Conservation (phyloP, 2,888 invertebrate genomes). For the Clusia tigrina region DNA sequence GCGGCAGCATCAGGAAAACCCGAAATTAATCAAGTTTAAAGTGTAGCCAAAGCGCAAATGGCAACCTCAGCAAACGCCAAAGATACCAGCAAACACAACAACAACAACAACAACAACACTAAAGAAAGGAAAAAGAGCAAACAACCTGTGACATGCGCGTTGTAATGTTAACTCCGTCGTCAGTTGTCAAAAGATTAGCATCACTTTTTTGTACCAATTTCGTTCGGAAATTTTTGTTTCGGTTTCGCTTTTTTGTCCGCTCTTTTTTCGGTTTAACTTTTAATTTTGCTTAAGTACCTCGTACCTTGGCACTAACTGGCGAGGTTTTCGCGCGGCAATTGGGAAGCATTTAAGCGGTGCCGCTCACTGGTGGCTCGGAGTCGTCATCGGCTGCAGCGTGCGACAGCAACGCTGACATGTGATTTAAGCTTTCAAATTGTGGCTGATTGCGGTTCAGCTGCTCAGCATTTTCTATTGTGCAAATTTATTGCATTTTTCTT, state of each 20-base stretch:
- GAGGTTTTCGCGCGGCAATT: background rate
- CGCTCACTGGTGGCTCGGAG: background rate
- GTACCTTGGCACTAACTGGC: background rate
- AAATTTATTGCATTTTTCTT: no score
- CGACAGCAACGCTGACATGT: background rate
- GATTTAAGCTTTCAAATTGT: conserved; percentile 3
- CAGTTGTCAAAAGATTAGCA: conserved; percentile 39
- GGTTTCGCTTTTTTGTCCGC: background rate
- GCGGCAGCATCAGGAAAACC: background rate
- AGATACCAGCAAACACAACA: background rate
- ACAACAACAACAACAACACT: conserved; percentile 2
- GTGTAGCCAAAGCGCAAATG: no score
- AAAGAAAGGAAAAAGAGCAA: conserved; percentile 14
- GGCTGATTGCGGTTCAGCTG: background rate
- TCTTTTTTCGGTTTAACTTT: background rate
- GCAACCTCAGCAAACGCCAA: no score
- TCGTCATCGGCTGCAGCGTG: background rate
- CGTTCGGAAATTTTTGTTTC: background rate
- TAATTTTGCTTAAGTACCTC: background rate
- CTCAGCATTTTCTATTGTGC: background rate
- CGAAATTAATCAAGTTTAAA: conserved; percentile 10
- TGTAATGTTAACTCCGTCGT: conserved; percentile 35
- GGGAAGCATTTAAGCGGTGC: background rate
- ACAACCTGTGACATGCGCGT: conserved; percentile 35
- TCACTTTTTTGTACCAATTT: conserved; percentile 20